phyloP scores from a whole-genome alignment of 2,797 vertebrate genomes.

The Acipenser ruthenus region DNA sequence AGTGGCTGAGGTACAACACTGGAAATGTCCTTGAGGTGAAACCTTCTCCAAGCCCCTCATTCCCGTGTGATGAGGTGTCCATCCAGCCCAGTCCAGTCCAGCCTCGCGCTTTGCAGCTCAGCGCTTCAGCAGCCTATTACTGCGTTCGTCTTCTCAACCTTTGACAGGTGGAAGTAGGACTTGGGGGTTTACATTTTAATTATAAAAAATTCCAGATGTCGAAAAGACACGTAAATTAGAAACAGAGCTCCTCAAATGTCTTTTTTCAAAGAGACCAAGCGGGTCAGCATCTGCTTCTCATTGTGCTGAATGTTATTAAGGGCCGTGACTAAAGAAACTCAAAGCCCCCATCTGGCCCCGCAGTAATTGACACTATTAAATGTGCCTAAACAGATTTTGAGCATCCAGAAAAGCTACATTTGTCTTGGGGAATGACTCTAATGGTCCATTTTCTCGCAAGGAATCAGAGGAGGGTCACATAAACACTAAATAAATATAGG shows the following conservation, averaged over 20 bases:
- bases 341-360: constrained; percentile 77
- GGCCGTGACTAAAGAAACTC: constrained; percentile 90
- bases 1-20: too few relatives aligned
- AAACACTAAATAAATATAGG: too few relatives aligned
- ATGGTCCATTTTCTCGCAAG: constrained; percentile 80
- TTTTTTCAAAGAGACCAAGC: constrained; percentile 92
- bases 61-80: too few relatives aligned
- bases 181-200: constrained; percentile 97
- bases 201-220: constrained; percentile 99
- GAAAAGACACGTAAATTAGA: constrained; percentile 92
- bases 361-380: constrained; percentile 98
- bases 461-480: constrained; percentile 32
- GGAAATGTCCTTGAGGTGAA: too few relatives aligned
- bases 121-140: constrained; percentile 88
- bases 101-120: constrained; percentile 40
- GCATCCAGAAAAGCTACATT: constrained; percentile 92
- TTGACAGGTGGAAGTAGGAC: constrained; percentile 99
- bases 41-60: too few relatives aligned
- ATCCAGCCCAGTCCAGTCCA: constrained; percentile 25
- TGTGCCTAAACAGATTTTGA: constrained; percentile 97
- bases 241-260: constrained; percentile 92
- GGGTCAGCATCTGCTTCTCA: constrained; percentile 98
- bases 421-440: constrained; percentile 89
- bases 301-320: constrained; percentile 97
- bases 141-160: constrained; percentile 95